A percentile compares a stretch with the other conserved stretches of the same genome.
Conservation (phyloP, 2,113 vertebrate genomes). For the Pituophis catenifer region DNA sequence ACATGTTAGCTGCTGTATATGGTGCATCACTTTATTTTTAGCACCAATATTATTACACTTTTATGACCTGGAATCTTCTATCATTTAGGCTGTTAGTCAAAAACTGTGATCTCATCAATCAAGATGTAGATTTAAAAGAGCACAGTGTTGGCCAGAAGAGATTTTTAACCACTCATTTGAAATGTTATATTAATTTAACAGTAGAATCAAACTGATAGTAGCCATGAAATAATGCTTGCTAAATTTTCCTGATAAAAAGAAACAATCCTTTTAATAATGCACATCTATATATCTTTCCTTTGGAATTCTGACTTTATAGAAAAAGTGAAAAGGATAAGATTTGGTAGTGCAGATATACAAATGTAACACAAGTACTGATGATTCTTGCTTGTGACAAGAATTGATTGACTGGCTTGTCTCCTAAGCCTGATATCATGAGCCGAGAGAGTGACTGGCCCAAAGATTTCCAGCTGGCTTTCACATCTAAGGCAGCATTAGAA, state of each 20-base stretch:
- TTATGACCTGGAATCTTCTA: slow-evolving; percentile 49
- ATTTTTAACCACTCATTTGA: neutral
- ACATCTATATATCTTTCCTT: too few relatives aligned
- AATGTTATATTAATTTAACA: neutral
- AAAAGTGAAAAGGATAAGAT: neutral
- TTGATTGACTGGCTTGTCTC: neutral
- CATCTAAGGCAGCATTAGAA: neutral
- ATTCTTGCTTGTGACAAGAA: neutral
- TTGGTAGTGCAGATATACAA: neutral
- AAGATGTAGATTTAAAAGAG: slow-evolving; percentile 31
- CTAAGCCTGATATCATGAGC: neutral
- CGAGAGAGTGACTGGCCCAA: neutral
- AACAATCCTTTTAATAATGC: too few relatives aligned
- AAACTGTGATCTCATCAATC: slow-evolving; percentile 27
- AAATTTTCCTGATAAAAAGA: neutral
- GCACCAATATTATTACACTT: slow-evolving; percentile 29
- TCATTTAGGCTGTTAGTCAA: slow-evolving; percentile 36
- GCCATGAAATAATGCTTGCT: rapidly evolving
- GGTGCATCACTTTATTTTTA: slow-evolving; percentile 43
- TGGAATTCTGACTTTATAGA: neutral
- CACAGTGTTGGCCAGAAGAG: neutral
- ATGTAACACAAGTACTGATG: neutral
- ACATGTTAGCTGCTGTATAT: slow-evolving; percentile 7
- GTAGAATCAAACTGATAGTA: rapidly evolving
- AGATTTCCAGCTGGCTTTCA: neutral